Percentiles rank a stretch among this genome's conserved stretches.
phyloP scores from a whole-genome alignment of 2,113 vertebrate genomes.

The Morone saxatilis region DNA sequence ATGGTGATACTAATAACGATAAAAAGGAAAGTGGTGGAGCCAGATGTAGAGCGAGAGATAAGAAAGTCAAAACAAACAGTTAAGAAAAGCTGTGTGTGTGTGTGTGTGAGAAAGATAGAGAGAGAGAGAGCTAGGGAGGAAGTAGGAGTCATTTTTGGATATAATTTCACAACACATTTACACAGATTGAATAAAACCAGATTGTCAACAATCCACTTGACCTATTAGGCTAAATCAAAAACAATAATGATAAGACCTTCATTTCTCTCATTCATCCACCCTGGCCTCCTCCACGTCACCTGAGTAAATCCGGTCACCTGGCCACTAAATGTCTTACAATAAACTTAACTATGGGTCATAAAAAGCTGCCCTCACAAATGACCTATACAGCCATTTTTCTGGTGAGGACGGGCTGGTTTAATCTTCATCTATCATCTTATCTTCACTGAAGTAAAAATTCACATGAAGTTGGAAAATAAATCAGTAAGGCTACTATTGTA shows the following conservation, averaged over 20 bases:
- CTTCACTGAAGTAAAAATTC: neutral
- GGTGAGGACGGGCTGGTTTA: too few species aligned
- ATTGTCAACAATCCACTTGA: neutral
- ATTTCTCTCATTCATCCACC: too few species aligned
- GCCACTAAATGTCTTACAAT: too few species aligned
- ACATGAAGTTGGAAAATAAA: neutral
- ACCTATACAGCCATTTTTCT: too few species aligned
- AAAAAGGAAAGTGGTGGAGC: conserved; percentile 17
- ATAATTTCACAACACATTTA: neutral
- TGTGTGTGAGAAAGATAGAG: neutral
- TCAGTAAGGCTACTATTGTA: too few species aligned
- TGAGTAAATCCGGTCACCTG: too few species aligned
- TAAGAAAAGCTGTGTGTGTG: too few species aligned
- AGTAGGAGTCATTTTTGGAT: neutral
- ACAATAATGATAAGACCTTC: neutral
- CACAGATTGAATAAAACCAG: neutral
- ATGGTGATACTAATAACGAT: conserved; percentile 27
- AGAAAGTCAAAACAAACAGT: neutral
- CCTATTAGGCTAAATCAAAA: neutral
- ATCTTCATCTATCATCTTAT: too few species aligned
- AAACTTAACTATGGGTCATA: too few species aligned
- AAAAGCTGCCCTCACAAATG: too few species aligned
- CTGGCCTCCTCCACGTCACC: too few species aligned
- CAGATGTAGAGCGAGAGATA: conserved; percentile 4
- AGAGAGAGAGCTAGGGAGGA: neutral